Conservation (phyloP, 2,888 invertebrate genomes). For the Drosophila colorata region DNA sequence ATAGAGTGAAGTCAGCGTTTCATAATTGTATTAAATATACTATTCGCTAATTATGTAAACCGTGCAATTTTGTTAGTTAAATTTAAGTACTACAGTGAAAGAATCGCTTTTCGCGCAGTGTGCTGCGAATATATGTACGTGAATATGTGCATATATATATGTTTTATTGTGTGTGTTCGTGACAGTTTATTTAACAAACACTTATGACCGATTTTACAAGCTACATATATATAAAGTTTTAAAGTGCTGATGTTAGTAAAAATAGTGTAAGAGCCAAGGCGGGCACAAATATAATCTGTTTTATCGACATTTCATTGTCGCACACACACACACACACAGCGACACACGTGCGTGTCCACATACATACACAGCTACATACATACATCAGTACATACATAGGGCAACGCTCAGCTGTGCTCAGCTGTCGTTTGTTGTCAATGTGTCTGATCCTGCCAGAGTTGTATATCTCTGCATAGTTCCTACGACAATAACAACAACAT, state of each 20-base stretch:
- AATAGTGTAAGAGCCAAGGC: slow-evolving; percentile 16
- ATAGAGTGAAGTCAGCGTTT: slow-evolving; percentile 37
- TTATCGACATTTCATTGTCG: slow-evolving; percentile 61
- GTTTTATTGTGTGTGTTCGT: slow-evolving; percentile 47
- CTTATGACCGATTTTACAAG: slow-evolving; percentile 20
- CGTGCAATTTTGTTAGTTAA: slow-evolving; percentile 29
- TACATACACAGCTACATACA: slow-evolving; percentile 18
- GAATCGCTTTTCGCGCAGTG: slow-evolving; percentile 56
- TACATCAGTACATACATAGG: slow-evolving; percentile 19
- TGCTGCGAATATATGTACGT: slow-evolving; percentile 47
- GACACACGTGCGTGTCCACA: slow-evolving; percentile 49
- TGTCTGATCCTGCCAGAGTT: slow-evolving; percentile 52
- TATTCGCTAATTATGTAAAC: slow-evolving; percentile 42
- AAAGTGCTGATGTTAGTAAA: slow-evolving; percentile 26
- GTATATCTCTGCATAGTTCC: slow-evolving; percentile 11
- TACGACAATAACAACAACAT: slow-evolving; percentile 11
- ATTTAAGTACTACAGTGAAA: slow-evolving; percentile 33
- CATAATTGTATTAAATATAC: slow-evolving; percentile 34
- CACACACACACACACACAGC: slow-evolving; percentile 30
- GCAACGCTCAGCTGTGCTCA: slow-evolving; percentile 69
- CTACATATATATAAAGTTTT: slow-evolving; percentile 20
- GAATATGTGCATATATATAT: slow-evolving; percentile 35
- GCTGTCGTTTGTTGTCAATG: slow-evolving; percentile 73
- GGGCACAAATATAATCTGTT: slow-evolving; percentile 24
- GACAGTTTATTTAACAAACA: slow-evolving; percentile 45